A percentile compares a stretch with the other conserved stretches of the same genome.
Evolutionary conservation across 2,797 vertebrate genomes (phyloP).

Genomic region (Micromesistius poutassou): DNA sequence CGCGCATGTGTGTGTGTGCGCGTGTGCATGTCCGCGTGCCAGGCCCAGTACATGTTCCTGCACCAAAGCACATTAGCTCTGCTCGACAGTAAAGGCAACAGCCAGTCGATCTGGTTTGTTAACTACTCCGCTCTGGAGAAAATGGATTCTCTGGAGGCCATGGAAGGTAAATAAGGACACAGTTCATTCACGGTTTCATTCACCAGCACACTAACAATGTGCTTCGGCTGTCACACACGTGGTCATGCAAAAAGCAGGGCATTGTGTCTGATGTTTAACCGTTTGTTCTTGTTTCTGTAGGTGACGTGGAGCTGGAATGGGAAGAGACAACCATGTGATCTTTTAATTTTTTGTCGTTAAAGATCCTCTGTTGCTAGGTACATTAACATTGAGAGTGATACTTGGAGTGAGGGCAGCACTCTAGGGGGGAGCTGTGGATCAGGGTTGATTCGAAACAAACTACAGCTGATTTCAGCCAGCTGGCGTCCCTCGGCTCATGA

Average conservation of each 20-base stretch:
- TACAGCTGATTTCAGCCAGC: background rate
- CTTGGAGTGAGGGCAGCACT: conserved; percentile 15
- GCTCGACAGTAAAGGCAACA: conserved; percentile 87
- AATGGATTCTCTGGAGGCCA: conserved; percentile 97
- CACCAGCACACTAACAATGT: background rate
- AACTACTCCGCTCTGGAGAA: conserved; percentile 97
- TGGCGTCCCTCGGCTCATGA: background rate
- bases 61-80: conserved; percentile 94
- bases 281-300: conserved; percentile 59
- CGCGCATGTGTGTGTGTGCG: conserved; percentile 11
- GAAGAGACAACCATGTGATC: conserved; percentile 95
- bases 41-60: conserved; percentile 98
- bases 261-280: background rate
- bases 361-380: background rate
- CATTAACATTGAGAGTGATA: background rate
- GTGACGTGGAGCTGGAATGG: conserved; percentile 97
- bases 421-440: conserved; percentile 7
- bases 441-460: conserved; percentile 31
- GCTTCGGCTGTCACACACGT: background rate
- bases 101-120: conserved; percentile 92
- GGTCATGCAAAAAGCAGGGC: background rate
- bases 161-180: conserved; percentile 97
- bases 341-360: background rate
- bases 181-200: background rate
- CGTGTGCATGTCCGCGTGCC: conserved; percentile 8